Conservation (phyloP, 1,140 invertebrate species). For the Coptotermes formosanus region DNA sequence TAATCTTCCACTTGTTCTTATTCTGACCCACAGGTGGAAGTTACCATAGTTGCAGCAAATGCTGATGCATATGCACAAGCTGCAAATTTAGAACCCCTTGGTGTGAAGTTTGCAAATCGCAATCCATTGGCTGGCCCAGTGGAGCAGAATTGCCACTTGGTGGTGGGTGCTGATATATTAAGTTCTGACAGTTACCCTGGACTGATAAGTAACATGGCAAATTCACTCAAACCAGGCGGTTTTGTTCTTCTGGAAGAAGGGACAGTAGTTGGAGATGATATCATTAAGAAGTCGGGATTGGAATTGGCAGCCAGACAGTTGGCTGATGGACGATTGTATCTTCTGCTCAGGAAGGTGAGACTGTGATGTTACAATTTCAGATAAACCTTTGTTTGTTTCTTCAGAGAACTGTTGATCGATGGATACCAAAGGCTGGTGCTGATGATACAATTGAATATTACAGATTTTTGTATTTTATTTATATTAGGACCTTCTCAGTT, state of each 20-base stretch:
- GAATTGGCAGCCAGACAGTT: constrained; percentile 38
- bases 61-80: constrained; percentile 49
- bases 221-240: constrained; percentile 67
- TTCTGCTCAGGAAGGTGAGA: constrained; percentile 31
- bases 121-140: constrained; percentile 54
- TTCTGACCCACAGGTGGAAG: constrained; percentile 42
- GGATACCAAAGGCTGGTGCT: no score
- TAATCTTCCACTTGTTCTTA: neutral
- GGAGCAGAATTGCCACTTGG: constrained; percentile 64
- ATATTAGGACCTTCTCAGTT: no score
- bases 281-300: constrained; percentile 45
- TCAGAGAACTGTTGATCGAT: no score
- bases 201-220: constrained; percentile 55
- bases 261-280: constrained; percentile 51
- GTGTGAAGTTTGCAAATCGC: constrained; percentile 57
- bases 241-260: constrained; percentile 77
- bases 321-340: constrained; percentile 30
- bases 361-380: neutral
- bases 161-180: constrained; percentile 62
- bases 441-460: no score
- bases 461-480: no score
- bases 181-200: constrained; percentile 45
- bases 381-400: no score
- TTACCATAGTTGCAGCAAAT: constrained; percentile 43
- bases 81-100: constrained; percentile 49